Percentiles rank a stretch among this genome's conserved stretches.
These are phyloP conservation scores for Rallus crepitans DNA, from an alignment of 2,797 vertebrate species.

Conservation along the genomic window DNA sequence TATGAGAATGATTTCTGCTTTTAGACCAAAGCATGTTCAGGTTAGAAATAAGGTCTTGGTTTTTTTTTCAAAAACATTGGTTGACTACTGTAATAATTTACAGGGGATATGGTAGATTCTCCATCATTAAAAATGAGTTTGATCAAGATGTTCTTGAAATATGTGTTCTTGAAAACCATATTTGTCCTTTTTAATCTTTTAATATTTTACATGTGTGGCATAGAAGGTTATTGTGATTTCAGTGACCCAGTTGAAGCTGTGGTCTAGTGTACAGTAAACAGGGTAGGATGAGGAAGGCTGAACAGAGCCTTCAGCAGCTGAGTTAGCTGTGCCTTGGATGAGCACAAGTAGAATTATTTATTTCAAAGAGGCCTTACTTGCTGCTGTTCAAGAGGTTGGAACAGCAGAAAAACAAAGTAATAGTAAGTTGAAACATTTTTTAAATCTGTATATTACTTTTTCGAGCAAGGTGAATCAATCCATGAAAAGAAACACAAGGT, in stretches of 20 bases:
- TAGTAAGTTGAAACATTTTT: background rate
- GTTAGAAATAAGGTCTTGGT: background rate
- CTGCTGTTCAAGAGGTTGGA: background rate
- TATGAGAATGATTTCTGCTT: background rate
- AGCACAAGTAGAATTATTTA: background rate
- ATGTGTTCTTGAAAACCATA: background rate
- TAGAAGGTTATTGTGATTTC: background rate
- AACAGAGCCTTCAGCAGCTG: background rate
- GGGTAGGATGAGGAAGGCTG: background rate
- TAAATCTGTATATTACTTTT: background rate
- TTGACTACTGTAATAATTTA: background rate
- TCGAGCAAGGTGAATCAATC: background rate
- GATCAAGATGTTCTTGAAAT: no score
- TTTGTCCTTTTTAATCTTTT: background rate
- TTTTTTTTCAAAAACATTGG: background rate
- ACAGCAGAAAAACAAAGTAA: background rate
- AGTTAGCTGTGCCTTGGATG: background rate
- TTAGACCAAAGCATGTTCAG: background rate
- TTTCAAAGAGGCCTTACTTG: background rate
- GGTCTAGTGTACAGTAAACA: background rate
- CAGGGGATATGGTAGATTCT: background rate
- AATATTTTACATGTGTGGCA: background rate
- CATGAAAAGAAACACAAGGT: background rate
- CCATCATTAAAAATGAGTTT: background rate
- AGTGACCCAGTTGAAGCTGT: background rate